A percentile compares a stretch with the other conserved stretches of the same genome.
Evolutionary conservation across 2,888 invertebrate species (phyloP).

Genomic region (Pollenia amentaria): DNA sequence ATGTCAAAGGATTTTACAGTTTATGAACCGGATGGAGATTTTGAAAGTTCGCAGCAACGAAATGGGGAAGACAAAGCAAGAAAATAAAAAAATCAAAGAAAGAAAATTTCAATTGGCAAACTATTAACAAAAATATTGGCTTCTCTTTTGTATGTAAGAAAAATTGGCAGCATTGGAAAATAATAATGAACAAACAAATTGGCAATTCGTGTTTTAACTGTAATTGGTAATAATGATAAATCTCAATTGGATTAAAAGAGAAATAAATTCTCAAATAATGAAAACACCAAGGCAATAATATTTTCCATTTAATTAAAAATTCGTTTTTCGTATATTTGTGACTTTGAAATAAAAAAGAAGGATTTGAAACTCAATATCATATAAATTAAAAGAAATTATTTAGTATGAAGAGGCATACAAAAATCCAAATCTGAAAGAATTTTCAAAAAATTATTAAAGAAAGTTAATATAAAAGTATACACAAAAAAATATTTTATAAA

Average conservation of each 20-base stretch:
- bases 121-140: conserved; percentile 51
- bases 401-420: too few species aligned
- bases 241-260: background rate
- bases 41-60: conserved; percentile 62
- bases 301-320: background rate
- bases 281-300: conserved; percentile 23
- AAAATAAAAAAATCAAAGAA: conserved; percentile 44
- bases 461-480: too few species aligned
- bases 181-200: conserved; percentile 25
- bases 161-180: conserved; percentile 61
- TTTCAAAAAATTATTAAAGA: too few species aligned
- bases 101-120: conserved; percentile 17
- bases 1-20: conserved; percentile 77
- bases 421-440: too few species aligned
- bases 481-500: too few species aligned
- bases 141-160: conserved; percentile 32
- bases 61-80: conserved; percentile 13
- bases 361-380: too few species aligned
- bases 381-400: too few species aligned
- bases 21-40: conserved; percentile 79
- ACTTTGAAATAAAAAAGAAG: too few species aligned
- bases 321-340: too few species aligned
- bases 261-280: background rate
- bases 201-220: conserved; percentile 29
- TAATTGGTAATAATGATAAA: conserved; percentile 21